Base-by-base conservation (phyloP, 1,140 invertebrate species). In the Hyles euphorbiae region DNA sequence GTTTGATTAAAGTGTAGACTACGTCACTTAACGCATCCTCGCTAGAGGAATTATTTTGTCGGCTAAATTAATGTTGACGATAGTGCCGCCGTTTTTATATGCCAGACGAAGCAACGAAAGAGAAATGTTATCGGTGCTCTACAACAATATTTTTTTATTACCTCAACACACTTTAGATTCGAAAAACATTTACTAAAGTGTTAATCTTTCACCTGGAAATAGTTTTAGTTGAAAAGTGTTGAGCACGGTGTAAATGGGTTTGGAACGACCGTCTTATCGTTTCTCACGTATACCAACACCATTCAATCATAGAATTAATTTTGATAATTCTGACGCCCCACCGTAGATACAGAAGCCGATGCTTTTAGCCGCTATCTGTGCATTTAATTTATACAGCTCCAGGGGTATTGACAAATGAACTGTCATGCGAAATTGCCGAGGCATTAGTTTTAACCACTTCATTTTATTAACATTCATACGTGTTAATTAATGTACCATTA, bases 241-340 rank as follows among this genome's bases (percentile, higher is more conserved):
- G 45, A 47, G 11, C 56, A 44, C 40, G 36, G 46, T 48, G 43
- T 61, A 63, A 73, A 60, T 52, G 48, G 53, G 22, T 61, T 33
- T 47, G 43, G 53, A 67, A 56, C 54, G 58, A 55, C 46, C 47
- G 5, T 50, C 11, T 64, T 68, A 74, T 71, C 63, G 53, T 7
- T 55, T 57, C 60, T 62, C 60, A 56, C 53, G 63, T 57, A 60
- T 70, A 62, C 67, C 70, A 72, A 73, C 68, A 65, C 66, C 70
- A 75, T 84, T 85, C 78, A 83, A 76, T 87, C 75, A 83, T 81
- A 81, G 76, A 76, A 85, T 85, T 85, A 85, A 80, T 81, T 85
- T 83, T 65, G 82, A 85, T 83, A 85, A 74, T 60, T 72, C 65
- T 82, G 81, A 84, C 84, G 76, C 82, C 81, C 79, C 62, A 55